A percentile compares a stretch with the other conserved stretches of the same genome.
Conservation (phyloP, 2,797 vertebrate species). For the Mus spretus region DNA sequence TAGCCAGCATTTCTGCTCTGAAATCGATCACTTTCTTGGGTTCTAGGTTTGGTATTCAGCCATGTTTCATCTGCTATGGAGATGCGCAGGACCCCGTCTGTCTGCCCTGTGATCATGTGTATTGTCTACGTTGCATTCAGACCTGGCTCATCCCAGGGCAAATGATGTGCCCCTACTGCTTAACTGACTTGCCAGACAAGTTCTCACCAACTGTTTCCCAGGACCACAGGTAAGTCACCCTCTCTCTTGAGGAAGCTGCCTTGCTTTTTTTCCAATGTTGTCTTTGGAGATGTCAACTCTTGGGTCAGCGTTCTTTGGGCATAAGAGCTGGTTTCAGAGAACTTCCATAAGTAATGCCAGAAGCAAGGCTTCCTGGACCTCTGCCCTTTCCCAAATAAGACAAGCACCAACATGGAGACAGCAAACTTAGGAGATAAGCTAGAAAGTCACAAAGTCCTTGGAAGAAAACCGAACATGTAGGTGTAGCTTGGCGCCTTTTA, state of each 20-base stretch:
- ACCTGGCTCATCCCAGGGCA: slow-evolving; percentile 90
- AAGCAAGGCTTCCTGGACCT: neutral
- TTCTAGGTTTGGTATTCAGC: slow-evolving; percentile 89
- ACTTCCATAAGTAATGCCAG: neutral
- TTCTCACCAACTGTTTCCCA: slow-evolving; percentile 88
- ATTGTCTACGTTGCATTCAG: slow-evolving; percentile 92
- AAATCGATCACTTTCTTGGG: neutral
- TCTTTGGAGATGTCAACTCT: neutral
- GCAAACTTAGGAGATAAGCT: neutral
- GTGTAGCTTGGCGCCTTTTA: neutral
- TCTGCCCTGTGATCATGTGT: slow-evolving; percentile 94
- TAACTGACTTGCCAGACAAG: slow-evolving; percentile 83
- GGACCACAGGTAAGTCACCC: slow-evolving; percentile 89
- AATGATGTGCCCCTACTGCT: slow-evolving; percentile 93
- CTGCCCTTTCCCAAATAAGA: neutral
- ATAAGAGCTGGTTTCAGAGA: neutral
- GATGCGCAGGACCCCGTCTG: slow-evolving; percentile 92
- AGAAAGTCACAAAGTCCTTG: neutral
- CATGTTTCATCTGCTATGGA: slow-evolving; percentile 92
- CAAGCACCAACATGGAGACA: neutral
- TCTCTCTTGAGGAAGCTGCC: neutral
- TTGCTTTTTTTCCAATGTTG: neutral
- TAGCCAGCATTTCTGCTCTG: too few species aligned
- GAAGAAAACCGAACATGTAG: neutral
- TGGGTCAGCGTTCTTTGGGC: neutral